phyloP scores from a whole-genome alignment of 2,888 invertebrate species.

The Sympetrum striolatum region DNA sequence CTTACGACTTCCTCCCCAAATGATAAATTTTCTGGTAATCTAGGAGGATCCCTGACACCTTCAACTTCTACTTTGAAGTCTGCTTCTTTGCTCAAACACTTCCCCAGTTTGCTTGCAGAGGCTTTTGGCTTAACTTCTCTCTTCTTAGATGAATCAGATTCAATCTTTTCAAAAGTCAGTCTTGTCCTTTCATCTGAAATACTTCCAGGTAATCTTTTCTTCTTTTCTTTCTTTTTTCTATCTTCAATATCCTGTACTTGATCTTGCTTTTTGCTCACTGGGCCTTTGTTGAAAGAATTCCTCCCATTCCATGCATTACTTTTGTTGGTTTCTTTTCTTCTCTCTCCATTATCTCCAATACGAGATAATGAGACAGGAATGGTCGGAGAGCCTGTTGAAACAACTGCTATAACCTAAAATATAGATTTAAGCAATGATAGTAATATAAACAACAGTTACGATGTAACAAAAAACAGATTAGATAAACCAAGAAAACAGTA shows the following conservation, averaged over 20 bases:
- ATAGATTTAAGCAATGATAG: not conserved
- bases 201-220: not conserved
- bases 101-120: not conserved
- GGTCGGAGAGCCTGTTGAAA: conserved; percentile 65
- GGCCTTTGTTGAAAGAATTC: not conserved
- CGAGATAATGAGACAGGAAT: conserved; percentile 55
- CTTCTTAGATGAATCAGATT: not conserved
- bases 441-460: not conserved
- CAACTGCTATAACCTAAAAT: conserved; percentile 60
- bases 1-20: conserved; percentile 48
- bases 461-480: not conserved
- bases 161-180: not conserved
- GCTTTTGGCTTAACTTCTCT: not conserved
- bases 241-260: not conserved
- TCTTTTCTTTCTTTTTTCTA: not conserved
- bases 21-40: conserved; percentile 13
- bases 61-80: not conserved
- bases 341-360: conserved; percentile 56
- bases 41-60: conserved; percentile 55
- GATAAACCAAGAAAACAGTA: too few species aligned
- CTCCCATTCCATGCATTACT: not conserved
- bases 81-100: not conserved
- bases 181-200: not conserved
- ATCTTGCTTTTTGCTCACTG: not conserved
- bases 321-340: not conserved